Evolutionary conservation across 37 sponge, comb jelly and placozoan species (phyloP).

Genomic region (Ephydatia muelleri): DNA sequence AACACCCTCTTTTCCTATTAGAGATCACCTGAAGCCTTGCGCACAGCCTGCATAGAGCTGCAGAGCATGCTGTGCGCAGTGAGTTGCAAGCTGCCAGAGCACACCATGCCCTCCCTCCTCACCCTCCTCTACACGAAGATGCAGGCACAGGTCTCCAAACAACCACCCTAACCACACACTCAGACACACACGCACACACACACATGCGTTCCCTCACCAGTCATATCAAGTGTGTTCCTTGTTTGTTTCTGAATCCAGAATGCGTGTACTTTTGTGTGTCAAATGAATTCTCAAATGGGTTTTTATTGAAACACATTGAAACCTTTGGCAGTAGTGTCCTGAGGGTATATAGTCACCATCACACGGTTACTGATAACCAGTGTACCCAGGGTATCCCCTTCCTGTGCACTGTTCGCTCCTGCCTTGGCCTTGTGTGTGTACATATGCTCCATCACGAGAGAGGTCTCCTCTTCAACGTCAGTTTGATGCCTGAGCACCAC

Average conservation of each 20-base stretch:
- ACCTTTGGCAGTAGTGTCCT: slow-evolving; percentile 11
- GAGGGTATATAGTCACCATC: slow-evolving; percentile 45
- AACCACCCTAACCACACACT: not conserved
- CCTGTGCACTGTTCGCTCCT: not conserved
- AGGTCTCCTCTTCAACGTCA: slow-evolving; percentile 36
- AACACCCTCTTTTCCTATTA: not conserved
- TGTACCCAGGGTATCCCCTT: not conserved
- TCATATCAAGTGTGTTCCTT: no score
- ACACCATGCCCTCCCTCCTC: slow-evolving; percentile 49
- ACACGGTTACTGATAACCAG: slow-evolving; percentile 46
- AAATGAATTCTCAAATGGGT: no score
- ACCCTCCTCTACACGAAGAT: slow-evolving; percentile 34
- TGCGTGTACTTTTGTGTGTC: no score
- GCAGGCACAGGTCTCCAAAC: slow-evolving; percentile 1
- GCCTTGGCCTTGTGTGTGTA: not conserved
- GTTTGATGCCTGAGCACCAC: slow-evolving; percentile 29
- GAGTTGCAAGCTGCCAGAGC: slow-evolving; percentile 6
- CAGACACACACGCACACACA: not conserved
- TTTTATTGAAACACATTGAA: slow-evolving; percentile 40
- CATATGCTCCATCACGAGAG: not conserved
- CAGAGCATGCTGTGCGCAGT: slow-evolving; percentile 58
- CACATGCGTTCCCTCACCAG: no score
- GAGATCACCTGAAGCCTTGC: slow-evolving; percentile 30
- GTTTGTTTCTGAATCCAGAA: no score
- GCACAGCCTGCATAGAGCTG: slow-evolving; percentile 55